Base-by-base conservation (phyloP, 2,888 invertebrate species). In the Tanaodytes sp. region DNA sequence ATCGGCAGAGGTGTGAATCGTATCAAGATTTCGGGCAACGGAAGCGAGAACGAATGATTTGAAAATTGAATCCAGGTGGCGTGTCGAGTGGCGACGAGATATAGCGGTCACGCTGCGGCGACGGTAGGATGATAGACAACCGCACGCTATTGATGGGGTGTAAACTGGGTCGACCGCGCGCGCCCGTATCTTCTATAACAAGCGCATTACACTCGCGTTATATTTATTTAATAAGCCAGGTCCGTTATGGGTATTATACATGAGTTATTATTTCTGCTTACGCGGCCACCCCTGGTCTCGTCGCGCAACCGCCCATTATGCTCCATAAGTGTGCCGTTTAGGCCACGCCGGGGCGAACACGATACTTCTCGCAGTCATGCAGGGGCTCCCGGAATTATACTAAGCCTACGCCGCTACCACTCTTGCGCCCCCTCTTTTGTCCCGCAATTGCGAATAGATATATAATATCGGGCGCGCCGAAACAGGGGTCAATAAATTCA, bases 141-240 rank as follows among this genome's bases (percentile, higher is more conserved):
- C 80, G 74, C 82, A 78, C 75, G 79, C 80, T 75, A 82, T 82
- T 82, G 82, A 80, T 79, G 78, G 83, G 80, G 80, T 79, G 80
- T 73, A 79, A 82, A 81, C 77, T 79, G 82, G 80, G 79, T 80
- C 81, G 79, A 78, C 78, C 80, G 78, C 79, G 75, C 79, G 79
- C 78, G 75, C 79, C 80, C 78, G 73, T 76, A 79, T 77, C 76
- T 76, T 71, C 76, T 5, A 39, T n/a, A 79, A 78, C 79, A 72
- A 77, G 77, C 74, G 73, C 76, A 78, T 81, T 79, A 81, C 78
- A 76, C 75, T 74, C 77, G 80, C 75, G 80, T 83, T 79, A 83
- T 83, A 84, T 84, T 83, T 83, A 84, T 84, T 84, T 82, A 84
- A 84, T 82, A 82, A 76, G 79, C 76, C 67, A 23, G 63, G 48